Conservation (phyloP, 2,797 vertebrate species). For the Cygnus olor region DNA sequence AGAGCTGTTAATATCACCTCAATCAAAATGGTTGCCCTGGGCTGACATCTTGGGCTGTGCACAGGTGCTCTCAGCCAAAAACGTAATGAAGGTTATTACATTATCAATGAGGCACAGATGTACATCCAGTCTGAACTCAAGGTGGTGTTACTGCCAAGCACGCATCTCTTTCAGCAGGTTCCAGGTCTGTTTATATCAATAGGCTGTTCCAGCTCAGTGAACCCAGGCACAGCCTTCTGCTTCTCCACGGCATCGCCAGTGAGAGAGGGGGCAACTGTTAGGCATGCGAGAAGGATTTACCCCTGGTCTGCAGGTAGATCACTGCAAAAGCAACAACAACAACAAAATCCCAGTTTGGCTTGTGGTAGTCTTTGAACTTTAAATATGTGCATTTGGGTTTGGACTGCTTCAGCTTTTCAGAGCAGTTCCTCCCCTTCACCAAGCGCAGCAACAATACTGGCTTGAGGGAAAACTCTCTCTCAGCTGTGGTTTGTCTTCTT, state of each 20-base stretch:
- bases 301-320: background rate
- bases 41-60: slow-evolving; percentile 70
- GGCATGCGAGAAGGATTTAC: background rate
- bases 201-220: slow-evolving; percentile 77
- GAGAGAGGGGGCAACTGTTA: slow-evolving; percentile 13
- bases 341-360: background rate
- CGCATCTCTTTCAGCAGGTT: slow-evolving; percentile 64
- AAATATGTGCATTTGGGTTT: background rate
- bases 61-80: slow-evolving; percentile 82
- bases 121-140: slow-evolving; percentile 77
- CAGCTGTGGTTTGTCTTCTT: background rate
- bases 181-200: slow-evolving; percentile 66
- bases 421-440: background rate
- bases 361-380: background rate
- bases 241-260: slow-evolving; percentile 7
- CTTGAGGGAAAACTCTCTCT: background rate
- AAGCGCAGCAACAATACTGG: background rate
- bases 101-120: slow-evolving; percentile 83
- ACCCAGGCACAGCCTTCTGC: slow-evolving; percentile 75
- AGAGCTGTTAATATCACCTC: slow-evolving; percentile 76
- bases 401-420: background rate
- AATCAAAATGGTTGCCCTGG: slow-evolving; percentile 75
- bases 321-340: background rate
- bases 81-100: slow-evolving; percentile 77
- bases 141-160: slow-evolving; percentile 70